Percentiles rank a stretch among this genome's conserved stretches.
Conservation (phyloP, 1,140 invertebrate species). For the Manduca sexta region DNA sequence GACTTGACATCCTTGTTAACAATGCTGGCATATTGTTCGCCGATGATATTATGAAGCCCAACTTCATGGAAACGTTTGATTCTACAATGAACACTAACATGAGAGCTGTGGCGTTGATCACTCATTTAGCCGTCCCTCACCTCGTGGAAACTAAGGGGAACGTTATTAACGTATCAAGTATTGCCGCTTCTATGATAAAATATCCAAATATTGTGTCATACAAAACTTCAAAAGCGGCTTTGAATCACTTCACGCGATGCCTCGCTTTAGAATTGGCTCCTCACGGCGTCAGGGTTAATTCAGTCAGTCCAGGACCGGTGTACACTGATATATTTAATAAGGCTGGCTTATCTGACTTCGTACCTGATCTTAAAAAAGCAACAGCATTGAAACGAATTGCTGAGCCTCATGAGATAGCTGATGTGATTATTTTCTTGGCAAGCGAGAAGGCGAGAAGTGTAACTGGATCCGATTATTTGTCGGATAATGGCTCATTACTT, state of each 20-base stretch:
- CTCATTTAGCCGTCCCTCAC: background rate
- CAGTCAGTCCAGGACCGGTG: slow-evolving; percentile 77
- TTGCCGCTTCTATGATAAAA: background rate
- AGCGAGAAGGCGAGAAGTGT: slow-evolving; percentile 81
- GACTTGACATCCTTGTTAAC: slow-evolving; percentile 8
- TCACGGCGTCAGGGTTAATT: slow-evolving; percentile 31
- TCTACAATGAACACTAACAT: slow-evolving; percentile 6
- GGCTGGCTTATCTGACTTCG: background rate
- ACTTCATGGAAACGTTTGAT: slow-evolving; percentile 1
- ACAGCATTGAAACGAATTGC: slow-evolving; percentile 1
- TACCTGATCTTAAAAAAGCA: background rate
- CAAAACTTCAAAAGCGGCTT: slow-evolving; percentile 59
- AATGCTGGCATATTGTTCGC: slow-evolving; percentile 3
- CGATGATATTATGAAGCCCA: background rate
- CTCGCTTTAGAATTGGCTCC: slow-evolving; percentile 77
- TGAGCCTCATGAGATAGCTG: slow-evolving; percentile 78
- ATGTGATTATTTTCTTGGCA: slow-evolving; percentile 82
- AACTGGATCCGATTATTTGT: slow-evolving; percentile 71
- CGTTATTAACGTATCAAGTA: slow-evolving; percentile 5
- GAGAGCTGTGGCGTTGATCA: background rate
- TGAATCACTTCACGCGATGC: slow-evolving; percentile 84
- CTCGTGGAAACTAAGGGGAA: slow-evolving; percentile 2
- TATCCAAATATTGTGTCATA: slow-evolving; percentile 9
- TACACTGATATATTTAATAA: slow-evolving; percentile 11
- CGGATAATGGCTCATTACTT: slow-evolving; percentile 6